Percentiles rank a stretch among this genome's conserved stretches.
These are phyloP conservation scores for Amyelois transitella DNA, from an alignment of 1,140 invertebrate species.

Conservation along the genomic window DNA sequence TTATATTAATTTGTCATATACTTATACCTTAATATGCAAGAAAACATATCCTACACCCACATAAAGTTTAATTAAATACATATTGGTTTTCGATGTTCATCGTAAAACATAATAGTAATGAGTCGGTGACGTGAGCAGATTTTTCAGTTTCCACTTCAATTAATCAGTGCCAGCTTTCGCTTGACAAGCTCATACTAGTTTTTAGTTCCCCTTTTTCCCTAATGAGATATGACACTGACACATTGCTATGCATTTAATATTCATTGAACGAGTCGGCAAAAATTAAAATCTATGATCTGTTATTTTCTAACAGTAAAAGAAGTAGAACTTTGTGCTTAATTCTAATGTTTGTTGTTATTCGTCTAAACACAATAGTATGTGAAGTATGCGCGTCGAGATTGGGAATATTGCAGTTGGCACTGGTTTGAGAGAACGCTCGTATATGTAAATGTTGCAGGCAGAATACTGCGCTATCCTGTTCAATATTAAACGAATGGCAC, in stretches of 20 bases:
- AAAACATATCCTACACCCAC: too few relatives aligned
- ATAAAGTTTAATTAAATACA: too few relatives aligned
- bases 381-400: not conserved
- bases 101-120: not conserved
- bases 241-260: not conserved
- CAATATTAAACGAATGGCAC: slow-evolving; percentile 39
- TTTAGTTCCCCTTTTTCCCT: slow-evolving; percentile 8
- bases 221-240: slow-evolving; percentile 5
- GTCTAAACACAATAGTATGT: not conserved
- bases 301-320: not conserved
- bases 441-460: slow-evolving; percentile 20
- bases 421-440: slow-evolving; percentile 8
- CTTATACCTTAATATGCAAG: too few relatives aligned
- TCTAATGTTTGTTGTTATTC: not conserved
- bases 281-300: not conserved
- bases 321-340: too few relatives aligned
- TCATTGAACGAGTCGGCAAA: not conserved
- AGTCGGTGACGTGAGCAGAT: not conserved
- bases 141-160: slow-evolving; percentile 10
- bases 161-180: slow-evolving; percentile 12
- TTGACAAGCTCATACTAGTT: slow-evolving; percentile 7
- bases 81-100: not conserved
- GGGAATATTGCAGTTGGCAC: slow-evolving; percentile 17
- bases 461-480: slow-evolving; percentile 27
- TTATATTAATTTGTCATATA: too few relatives aligned